Evolutionary conservation across 2,113 vertebrate species (phyloP), one percentile per base, ranked within the genome.

Genomic region (Hippocampus abdominalis): DNA sequence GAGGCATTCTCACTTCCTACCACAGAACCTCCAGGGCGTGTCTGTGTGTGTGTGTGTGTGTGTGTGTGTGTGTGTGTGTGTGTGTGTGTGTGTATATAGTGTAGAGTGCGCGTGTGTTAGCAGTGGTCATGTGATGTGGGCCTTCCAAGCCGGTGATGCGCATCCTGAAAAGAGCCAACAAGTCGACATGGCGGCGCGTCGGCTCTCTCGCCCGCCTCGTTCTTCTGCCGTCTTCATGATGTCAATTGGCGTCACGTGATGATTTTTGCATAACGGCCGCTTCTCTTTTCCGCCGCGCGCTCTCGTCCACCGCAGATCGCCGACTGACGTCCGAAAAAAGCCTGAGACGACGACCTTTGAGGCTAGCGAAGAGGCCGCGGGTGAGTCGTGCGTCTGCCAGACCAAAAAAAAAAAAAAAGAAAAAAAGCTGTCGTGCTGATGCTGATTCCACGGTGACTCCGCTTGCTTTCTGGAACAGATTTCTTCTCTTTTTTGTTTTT

Each of bases 1-100:
- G 85, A 86, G 82, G 80, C 86, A 21, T 84, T 75, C 71, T 42
- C 83, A 88, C 81, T 88, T 90, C 88, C 87, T 89, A 86, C 87
- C 88, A 75, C 84, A 84, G 73, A 82, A 75, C 74, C 81, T 84
- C 79, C 6, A 54, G 18, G 4, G 16, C 88, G 83, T 86, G 88
- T 84, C 68, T 71, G 68, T 20, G 48, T 1, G 48, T 49, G 16
- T 49, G 48, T 5, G 48, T 49, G 88, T 84, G 70, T 71, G 68
- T 20, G 48, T 1, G 48, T 49, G 16, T 49, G 48, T 5, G 48
- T 49, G 88, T 84, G 70, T 71, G 68, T 20, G 88, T 84, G 70
- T 71, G 68, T 20, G 48, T 1, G 48, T 49, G 16, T 49, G 48
- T 5, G 48, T 49, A 5, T 32, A 32, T 32, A 4, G 29, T 32